These are phyloP conservation scores for Halichoeres trimaculatus DNA, from an alignment of 2,113 vertebrate genomes.

Conservation along the genomic window DNA sequence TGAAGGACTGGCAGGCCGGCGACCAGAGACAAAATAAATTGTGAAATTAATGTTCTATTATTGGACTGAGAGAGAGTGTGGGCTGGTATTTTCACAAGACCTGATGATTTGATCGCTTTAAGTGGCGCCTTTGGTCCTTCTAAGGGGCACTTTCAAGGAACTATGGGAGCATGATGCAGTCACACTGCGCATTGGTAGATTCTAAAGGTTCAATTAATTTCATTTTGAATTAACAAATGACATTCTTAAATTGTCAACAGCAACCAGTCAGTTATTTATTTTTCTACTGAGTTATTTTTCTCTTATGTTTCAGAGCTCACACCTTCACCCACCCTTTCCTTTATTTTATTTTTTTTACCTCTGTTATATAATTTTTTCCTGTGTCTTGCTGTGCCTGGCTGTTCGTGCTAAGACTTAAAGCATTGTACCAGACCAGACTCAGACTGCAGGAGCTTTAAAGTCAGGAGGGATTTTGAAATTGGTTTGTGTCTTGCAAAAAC, in stretches of 20 bases:
- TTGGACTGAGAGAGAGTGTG: constrained; percentile 55
- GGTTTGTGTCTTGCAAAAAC: too few species aligned
- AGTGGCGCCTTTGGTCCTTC: constrained; percentile 48
- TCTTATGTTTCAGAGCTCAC: too few species aligned
- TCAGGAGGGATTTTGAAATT: too few species aligned
- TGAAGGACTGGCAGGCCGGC: constrained; percentile 74
- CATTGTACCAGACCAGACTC: too few species aligned
- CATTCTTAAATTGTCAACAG: not conserved
- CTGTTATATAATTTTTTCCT: not conserved
- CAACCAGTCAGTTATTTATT: not conserved
- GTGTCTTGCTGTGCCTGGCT: not conserved
- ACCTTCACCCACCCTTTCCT: too few species aligned
- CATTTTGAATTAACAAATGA: constrained; percentile 3
- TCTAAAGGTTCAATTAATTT: not conserved
- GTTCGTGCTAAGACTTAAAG: not conserved
- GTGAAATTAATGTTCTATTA: constrained; percentile 78
- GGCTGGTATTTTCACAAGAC: constrained; percentile 38
- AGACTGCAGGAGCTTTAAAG: too few species aligned
- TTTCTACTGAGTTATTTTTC: not conserved
- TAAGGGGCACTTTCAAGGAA: constrained; percentile 39
- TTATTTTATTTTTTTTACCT: too few species aligned
- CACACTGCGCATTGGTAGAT: constrained; percentile 3
- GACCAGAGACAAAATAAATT: constrained; percentile 75
- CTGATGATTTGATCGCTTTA: constrained; percentile 60
- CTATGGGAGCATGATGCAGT: constrained; percentile 25